These are phyloP conservation scores for Hypsibius dujardini DNA, from an alignment of 1,140 invertebrate species.

Conservation along the genomic window DNA sequence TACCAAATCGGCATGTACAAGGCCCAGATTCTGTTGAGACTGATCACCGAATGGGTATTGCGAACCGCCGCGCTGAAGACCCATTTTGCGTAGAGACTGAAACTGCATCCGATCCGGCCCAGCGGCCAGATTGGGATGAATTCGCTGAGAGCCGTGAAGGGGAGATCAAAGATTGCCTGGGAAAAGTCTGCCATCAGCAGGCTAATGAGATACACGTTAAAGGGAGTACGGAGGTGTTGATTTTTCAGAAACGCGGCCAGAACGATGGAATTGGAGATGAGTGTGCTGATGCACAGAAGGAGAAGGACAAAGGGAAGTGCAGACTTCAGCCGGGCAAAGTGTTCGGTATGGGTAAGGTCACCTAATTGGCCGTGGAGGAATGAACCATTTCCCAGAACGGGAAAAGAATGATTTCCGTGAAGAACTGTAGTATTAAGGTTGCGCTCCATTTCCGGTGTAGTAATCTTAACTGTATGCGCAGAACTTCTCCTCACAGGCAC, in stretches of 20 bases:
- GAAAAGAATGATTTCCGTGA: too few relatives aligned
- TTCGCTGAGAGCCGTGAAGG: neutral
- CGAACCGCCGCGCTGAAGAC: neutral
- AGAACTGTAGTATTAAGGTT: too few relatives aligned
- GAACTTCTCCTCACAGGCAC: too few relatives aligned
- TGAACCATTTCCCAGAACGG: too few relatives aligned
- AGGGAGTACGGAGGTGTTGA: neutral
- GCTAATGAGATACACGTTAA: neutral
- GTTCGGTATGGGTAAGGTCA: too few relatives aligned
- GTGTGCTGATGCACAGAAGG: neutral
- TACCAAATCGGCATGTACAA: neutral
- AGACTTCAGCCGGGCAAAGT: too few relatives aligned
- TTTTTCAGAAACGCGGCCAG: neutral
- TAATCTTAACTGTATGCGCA: too few relatives aligned
- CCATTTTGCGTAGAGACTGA: slow-evolving; percentile 8
- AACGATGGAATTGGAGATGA: neutral
- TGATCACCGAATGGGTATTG: slow-evolving; percentile 11
- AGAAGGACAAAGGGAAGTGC: neutral
- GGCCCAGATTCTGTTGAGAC: slow-evolving; percentile 12
- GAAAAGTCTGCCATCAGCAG: neutral
- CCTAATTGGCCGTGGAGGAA: too few relatives aligned
- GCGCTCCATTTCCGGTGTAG: too few relatives aligned
- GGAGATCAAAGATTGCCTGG: neutral
- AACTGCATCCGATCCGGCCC: neutral
- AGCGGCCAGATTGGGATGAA: slow-evolving; percentile 2